Conservation (phyloP, 2,797 vertebrate species). For the Austrolebias charrua region DNA sequence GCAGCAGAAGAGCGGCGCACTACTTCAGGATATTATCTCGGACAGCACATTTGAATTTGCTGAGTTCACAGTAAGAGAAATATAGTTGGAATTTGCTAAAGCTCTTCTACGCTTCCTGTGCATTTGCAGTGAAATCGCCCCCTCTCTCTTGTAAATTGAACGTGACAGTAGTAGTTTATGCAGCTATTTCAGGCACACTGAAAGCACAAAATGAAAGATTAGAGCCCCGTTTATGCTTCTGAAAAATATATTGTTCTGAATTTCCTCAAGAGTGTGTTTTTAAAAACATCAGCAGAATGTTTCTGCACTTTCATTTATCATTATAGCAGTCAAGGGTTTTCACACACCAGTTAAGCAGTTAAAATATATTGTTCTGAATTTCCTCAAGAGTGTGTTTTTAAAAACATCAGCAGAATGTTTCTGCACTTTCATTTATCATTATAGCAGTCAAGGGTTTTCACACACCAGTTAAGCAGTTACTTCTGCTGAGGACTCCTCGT, state of each 20-base stretch:
- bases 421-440: slow-evolving; percentile 62
- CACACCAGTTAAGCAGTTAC: slow-evolving; percentile 44
- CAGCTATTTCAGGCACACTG: slow-evolving; percentile 47
- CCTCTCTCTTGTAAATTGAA: slow-evolving; percentile 42
- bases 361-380: slow-evolving; percentile 50
- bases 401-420: slow-evolving; percentile 61
- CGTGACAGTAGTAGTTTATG: slow-evolving; percentile 51
- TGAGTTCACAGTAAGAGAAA: slow-evolving; percentile 45
- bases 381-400: slow-evolving; percentile 47
- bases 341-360: slow-evolving; percentile 45
- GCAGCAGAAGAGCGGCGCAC: slow-evolving; percentile 30
- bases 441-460: slow-evolving; percentile 48
- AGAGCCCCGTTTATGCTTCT: slow-evolving; percentile 43
- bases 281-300: slow-evolving; percentile 58
- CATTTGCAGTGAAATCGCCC: slow-evolving; percentile 35
- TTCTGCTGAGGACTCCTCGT: slow-evolving; percentile 36
- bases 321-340: slow-evolving; percentile 44
- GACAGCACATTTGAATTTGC: slow-evolving; percentile 42
- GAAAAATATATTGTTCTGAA: slow-evolving; percentile 56
- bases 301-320: slow-evolving; percentile 64
- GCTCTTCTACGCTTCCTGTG: slow-evolving; percentile 25
- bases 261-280: slow-evolving; percentile 51
- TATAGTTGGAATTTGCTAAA: slow-evolving; percentile 29
- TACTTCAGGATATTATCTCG: slow-evolving; percentile 45
- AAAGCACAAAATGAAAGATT: slow-evolving; percentile 48